phyloP scores from a whole-genome alignment of 1,140 invertebrate genomes.

The Cryptotermes secundus region DNA sequence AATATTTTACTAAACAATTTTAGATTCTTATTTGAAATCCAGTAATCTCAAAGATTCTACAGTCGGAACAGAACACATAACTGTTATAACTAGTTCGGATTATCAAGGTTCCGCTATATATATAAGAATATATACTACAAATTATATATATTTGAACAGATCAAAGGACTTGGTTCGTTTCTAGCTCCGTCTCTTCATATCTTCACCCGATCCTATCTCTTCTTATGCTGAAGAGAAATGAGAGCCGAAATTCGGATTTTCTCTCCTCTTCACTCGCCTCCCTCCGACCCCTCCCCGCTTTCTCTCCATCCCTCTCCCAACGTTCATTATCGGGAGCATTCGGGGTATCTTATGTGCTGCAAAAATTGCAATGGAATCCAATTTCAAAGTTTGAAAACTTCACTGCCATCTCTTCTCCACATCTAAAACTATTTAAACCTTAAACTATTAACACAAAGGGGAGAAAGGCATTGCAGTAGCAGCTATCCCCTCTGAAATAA shows the following conservation, averaged over 20 bases:
- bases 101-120: no score
- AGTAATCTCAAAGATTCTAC: no score
- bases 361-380: constrained; percentile 17
- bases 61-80: no score
- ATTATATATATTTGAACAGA: neutral
- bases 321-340: constrained; percentile 11
- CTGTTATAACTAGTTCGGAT: no score
- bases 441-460: neutral
- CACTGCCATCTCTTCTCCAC: neutral
- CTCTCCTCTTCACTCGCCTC: neutral
- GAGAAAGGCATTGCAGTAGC: neutral
- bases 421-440: constrained; percentile 15
- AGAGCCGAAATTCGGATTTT: neutral
- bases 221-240: neutral
- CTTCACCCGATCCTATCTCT: neutral
- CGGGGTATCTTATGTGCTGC: constrained; percentile 9
- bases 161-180: neutral
- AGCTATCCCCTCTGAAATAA: neutral
- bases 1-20: no score
- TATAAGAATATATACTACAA: no score
- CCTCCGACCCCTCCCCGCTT: no score
- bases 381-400: constrained; percentile 10
- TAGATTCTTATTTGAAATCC: no score
- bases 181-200: neutral
- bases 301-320: neutral